A percentile compares a stretch with the other conserved stretches of the same genome.
These are phyloP conservation scores for Gavialis gangeticus DNA, from an alignment of 2,113 vertebrate genomes.

Conservation along the genomic window DNA sequence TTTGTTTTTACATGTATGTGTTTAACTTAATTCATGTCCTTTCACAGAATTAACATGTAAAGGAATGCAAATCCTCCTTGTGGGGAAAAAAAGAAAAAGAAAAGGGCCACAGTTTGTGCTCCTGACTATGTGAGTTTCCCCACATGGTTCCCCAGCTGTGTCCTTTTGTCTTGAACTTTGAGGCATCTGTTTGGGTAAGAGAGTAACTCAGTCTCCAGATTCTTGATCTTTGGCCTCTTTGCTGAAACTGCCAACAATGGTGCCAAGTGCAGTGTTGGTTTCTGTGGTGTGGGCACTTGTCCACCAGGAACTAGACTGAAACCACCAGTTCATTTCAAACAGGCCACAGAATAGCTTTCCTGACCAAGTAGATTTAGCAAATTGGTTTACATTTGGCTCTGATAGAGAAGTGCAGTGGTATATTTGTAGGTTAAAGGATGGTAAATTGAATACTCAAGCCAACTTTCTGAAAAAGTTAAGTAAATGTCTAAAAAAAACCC, in stretches of 20 bases:
- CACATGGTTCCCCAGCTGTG: background rate
- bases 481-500: background rate
- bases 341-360: background rate
- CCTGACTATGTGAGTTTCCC: background rate
- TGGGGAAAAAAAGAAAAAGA: too few species aligned
- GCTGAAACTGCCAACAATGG: rapidly evolving
- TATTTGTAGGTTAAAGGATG: slow-evolving; percentile 13
- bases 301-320: background rate
- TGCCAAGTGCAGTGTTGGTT: slow-evolving; percentile 7
- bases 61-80: slow-evolving; percentile 21
- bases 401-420: background rate
- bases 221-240: background rate
- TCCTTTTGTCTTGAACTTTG: background rate
- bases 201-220: background rate
- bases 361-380: slow-evolving; percentile 24
- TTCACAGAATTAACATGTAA: background rate
- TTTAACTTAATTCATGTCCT: background rate
- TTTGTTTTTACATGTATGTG: background rate
- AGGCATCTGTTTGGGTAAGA: background rate
- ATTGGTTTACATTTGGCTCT: slow-evolving; percentile 7
- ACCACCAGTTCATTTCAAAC: background rate
- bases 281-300: background rate
- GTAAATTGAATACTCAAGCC: background rate
- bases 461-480: background rate
- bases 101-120: background rate